phyloP scores from a whole-genome alignment of 2,113 vertebrate genomes.

The Paralichthys olivaceus region DNA sequence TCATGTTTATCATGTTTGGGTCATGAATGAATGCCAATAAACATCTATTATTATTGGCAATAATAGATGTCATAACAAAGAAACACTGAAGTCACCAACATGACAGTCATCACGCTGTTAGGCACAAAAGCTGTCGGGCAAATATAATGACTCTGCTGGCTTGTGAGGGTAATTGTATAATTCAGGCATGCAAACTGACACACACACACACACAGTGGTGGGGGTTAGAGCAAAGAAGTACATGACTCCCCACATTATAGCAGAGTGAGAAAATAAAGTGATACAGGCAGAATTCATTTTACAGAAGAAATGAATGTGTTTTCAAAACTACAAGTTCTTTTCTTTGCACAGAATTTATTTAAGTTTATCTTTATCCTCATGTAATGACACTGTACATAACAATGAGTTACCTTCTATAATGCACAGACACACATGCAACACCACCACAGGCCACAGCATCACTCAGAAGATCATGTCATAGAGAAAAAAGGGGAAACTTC shows the following conservation, averaged over 20 bases:
- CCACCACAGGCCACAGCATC: too few species aligned
- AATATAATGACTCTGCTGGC: slow-evolving; percentile 24
- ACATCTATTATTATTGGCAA: too few species aligned
- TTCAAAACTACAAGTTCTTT: too few species aligned
- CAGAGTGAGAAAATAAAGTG: not conserved
- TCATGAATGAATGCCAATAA: not conserved
- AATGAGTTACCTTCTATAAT: too few species aligned
- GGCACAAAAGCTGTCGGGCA: slow-evolving; percentile 9
- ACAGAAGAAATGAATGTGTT: not conserved
- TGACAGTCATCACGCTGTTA: not conserved
- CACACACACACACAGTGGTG: slow-evolving; percentile 9
- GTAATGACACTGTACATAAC: not conserved
- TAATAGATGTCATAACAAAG: not conserved
- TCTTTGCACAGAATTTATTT: too few species aligned
- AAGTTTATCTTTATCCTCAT: not conserved
- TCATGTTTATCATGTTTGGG: not conserved
- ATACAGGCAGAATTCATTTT: not conserved
- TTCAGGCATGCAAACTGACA: slow-evolving; percentile 21
- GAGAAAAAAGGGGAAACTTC: too few species aligned
- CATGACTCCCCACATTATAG: not conserved
- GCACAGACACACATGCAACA: too few species aligned
- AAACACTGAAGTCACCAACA: not conserved
- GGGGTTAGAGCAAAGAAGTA: slow-evolving; percentile 1
- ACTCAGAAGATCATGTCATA: too few species aligned
- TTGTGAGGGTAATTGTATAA: slow-evolving; percentile 42